Conservation (phyloP, 2,888 invertebrate genomes). For the Ornithoptera priamus region DNA sequence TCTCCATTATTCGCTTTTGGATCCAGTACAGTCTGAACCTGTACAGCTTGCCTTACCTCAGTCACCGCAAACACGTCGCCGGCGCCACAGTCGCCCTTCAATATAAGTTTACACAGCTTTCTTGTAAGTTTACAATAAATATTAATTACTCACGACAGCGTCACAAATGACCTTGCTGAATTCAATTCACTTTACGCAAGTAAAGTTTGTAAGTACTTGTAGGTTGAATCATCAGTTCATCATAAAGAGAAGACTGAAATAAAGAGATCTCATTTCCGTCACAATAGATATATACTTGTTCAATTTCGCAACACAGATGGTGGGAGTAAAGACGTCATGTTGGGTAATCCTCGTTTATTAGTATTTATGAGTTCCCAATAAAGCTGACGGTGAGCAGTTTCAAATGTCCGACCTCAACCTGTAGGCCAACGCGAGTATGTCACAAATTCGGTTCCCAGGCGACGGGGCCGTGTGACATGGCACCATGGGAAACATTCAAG, state of each 20-base stretch:
- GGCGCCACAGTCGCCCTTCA: not conserved
- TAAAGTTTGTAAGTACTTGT: constrained; percentile 10
- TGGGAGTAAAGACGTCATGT: too few species aligned
- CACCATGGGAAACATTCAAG: constrained; percentile 38
- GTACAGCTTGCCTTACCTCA: too few species aligned
- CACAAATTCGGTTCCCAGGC: constrained; percentile 36
- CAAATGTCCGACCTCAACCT: constrained; percentile 39
- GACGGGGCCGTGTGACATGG: constrained; percentile 41
- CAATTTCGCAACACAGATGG: too few species aligned
- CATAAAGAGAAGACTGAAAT: too few species aligned
- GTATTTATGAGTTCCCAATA: too few species aligned
- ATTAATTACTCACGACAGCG: constrained; percentile 28
- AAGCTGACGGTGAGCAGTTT: not conserved
- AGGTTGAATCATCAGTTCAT: constrained; percentile 7
- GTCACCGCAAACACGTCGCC: too few species aligned
- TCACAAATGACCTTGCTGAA: constrained; percentile 31
- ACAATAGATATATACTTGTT: too few species aligned
- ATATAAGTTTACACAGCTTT: constrained; percentile 26
- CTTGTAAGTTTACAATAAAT: constrained; percentile 5
- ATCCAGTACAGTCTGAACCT: too few species aligned
- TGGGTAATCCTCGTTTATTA: too few species aligned
- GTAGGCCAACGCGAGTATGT: constrained; percentile 38
- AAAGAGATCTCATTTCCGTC: too few species aligned
- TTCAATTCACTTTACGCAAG: constrained; percentile 20
- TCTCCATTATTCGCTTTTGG: too few species aligned